Percentiles rank a stretch among this genome's conserved stretches.
phyloP scores from a whole-genome alignment of 1,140 invertebrate genomes.

The Caenorhabditis tropicalis region DNA sequence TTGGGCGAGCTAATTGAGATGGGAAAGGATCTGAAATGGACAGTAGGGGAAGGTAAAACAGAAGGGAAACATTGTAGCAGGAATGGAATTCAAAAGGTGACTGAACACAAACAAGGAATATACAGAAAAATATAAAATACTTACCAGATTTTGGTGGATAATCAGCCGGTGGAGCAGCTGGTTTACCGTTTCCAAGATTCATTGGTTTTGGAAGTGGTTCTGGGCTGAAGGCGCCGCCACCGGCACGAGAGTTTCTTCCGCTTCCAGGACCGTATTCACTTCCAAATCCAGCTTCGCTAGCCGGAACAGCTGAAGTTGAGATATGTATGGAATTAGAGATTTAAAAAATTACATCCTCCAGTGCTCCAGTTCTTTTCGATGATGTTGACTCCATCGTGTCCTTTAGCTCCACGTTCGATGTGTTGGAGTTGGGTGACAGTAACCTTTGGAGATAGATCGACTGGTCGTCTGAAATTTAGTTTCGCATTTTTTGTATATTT shows the following conservation, averaged over 20 bases:
- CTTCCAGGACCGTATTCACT: conserved; percentile 58
- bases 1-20: neutral
- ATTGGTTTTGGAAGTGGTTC: conserved; percentile 22
- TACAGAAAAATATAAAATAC: neutral
- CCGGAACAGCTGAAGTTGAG: conserved; percentile 43
- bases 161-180: conserved; percentile 18
- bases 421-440: conserved; percentile 68
- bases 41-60: conserved; percentile 37
- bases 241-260: conserved; percentile 51
- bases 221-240: conserved; percentile 42
- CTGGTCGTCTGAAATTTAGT: conserved; percentile 53
- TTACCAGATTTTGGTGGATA: conserved; percentile 34
- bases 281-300: conserved; percentile 53
- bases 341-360: conserved; percentile 40
- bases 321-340: conserved; percentile 24
- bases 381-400: conserved; percentile 63
- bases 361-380: conserved; percentile 68
- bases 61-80: neutral
- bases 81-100: neutral
- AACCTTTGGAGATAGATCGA: conserved; percentile 67
- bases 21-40: conserved; percentile 34
- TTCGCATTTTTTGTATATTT: too few species aligned
- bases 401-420: conserved; percentile 64
- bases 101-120: neutral
- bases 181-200: neutral